These are phyloP conservation scores for Mesodorylaimus sp. DNA, from an alignment of 2,888 invertebrate genomes.

Conservation along the genomic window DNA sequence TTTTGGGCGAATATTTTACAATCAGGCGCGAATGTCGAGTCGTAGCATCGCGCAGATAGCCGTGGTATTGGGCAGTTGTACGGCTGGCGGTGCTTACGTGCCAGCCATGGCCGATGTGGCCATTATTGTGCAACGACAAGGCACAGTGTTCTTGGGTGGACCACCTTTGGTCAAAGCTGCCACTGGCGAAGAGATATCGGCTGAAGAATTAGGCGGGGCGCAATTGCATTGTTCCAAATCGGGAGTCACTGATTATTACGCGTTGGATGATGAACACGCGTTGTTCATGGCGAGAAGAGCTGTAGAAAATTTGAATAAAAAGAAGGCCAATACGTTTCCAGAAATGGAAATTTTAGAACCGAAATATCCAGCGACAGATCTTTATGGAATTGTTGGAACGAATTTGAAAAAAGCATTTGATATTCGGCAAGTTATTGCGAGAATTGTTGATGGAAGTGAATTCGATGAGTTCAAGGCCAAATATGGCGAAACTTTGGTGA, in stretches of 20 bases:
- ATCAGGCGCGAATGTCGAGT: constrained; percentile 85
- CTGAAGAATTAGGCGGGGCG: constrained; percentile 80
- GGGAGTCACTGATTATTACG: constrained; percentile 93
- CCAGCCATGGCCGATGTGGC: constrained; percentile 94
- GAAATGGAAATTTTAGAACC: no score
- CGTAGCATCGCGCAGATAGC: constrained; percentile 55
- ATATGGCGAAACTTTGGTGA: constrained; percentile 83
- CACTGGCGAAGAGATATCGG: constrained; percentile 57
- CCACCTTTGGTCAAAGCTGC: constrained; percentile 96
- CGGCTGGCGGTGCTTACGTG: constrained; percentile 96
- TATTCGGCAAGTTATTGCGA: constrained; percentile 60
- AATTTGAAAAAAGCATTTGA: constrained; percentile 81
- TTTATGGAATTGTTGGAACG: constrained; percentile 85
- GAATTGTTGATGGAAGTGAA: constrained; percentile 80
- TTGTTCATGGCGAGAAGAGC: constrained; percentile 63
- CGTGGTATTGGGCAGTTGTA: constrained; percentile 89
- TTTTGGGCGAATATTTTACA: constrained; percentile 88
- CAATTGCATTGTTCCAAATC: constrained; percentile 44
- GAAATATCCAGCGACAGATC: constrained; percentile 55
- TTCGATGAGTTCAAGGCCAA: constrained; percentile 85
- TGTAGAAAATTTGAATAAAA: constrained; percentile 52
- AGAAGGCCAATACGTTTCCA: no score
- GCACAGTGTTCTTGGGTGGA: constrained; percentile 83
- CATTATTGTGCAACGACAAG: constrained; percentile 71
- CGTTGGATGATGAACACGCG: constrained; percentile 79